These are phyloP conservation scores for Helicoverpa zea DNA, from an alignment of 1,140 invertebrate genomes.

Conservation along the genomic window DNA sequence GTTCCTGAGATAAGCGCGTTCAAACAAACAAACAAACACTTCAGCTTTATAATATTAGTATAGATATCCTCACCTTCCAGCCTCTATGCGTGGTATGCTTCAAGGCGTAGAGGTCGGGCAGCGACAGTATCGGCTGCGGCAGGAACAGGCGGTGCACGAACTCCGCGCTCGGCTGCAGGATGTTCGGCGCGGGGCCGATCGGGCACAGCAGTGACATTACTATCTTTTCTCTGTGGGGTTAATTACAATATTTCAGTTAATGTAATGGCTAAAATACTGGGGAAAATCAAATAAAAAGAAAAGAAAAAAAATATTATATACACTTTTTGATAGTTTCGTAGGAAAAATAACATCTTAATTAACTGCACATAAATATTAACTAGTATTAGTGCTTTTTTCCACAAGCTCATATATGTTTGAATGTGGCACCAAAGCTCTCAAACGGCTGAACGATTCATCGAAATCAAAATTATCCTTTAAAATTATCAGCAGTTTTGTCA, in stretches of 20 bases:
- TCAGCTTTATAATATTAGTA: too few species aligned
- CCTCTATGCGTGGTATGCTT: constrained; percentile 94
- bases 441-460: too few species aligned
- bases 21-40: too few species aligned
- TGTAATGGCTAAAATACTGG: background rate
- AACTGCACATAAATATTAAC: too few species aligned
- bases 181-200: constrained; percentile 97
- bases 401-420: background rate
- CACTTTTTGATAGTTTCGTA: too few species aligned
- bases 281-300: too few species aligned
- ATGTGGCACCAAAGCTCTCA: too few species aligned
- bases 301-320: too few species aligned
- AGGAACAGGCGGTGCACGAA: constrained; percentile 98
- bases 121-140: constrained; percentile 97
- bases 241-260: background rate
- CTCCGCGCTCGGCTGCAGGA: constrained; percentile 95
- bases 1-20: too few species aligned
- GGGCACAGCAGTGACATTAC: constrained; percentile 99
- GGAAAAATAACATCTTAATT: too few species aligned
- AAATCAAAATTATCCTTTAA: background rate
- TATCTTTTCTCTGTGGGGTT: constrained; percentile 94
- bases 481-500: background rate
- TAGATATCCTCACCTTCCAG: constrained; percentile 92
- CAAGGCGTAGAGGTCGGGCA: constrained; percentile 95
- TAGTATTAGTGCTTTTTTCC: too few species aligned